These are phyloP conservation scores for Sinonovacula constricta DNA, from an alignment of 1,140 invertebrate genomes.

Conservation along the genomic window DNA sequence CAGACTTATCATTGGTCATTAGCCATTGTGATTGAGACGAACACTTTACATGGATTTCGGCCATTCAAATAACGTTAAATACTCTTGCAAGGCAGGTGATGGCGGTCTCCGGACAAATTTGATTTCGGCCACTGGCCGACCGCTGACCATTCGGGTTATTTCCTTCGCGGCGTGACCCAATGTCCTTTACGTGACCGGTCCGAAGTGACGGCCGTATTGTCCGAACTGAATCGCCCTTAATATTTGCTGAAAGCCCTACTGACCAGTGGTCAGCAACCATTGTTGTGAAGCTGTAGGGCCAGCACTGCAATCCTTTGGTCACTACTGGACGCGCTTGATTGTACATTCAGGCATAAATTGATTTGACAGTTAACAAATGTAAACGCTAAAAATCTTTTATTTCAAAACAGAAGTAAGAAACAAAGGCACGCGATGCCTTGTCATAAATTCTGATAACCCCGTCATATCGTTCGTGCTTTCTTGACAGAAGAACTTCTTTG, in stretches of 20 bases:
- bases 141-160: neutral
- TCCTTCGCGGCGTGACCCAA: neutral
- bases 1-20: neutral
- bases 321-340: neutral
- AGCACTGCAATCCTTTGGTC: neutral
- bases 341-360: neutral
- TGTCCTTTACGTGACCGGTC: neutral
- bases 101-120: neutral
- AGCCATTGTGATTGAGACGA: neutral
- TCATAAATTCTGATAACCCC: neutral
- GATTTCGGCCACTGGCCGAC: neutral
- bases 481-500: neutral
- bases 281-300: neutral
- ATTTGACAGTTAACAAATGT: neutral
- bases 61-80: neutral
- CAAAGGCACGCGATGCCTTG: neutral
- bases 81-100: neutral
- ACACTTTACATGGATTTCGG: neutral
- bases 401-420: neutral
- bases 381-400: neutral
- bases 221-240: neutral
- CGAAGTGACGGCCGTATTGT: neutral
- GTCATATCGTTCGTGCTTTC: neutral
- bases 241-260: neutral
- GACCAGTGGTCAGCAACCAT: neutral